Base-by-base conservation (phyloP, 1,140 invertebrate genomes). In the Gonioctena quinquepunctata region DNA sequence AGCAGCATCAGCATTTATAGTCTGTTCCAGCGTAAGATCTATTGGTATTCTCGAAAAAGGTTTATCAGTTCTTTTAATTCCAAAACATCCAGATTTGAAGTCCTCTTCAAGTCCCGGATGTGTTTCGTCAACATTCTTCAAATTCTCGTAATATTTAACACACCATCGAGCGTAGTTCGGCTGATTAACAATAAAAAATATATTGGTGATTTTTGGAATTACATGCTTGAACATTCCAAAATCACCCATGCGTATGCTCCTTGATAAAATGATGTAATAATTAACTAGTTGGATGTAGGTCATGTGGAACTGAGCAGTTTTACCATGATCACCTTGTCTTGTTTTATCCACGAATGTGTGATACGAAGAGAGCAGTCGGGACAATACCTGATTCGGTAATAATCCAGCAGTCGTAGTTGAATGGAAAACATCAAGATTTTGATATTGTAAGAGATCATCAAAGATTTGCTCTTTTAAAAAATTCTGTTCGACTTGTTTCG, bases 21-120 rank as follows among this genome's bases (percentile, higher is more conserved):
- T 81, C 66, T 80, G 77, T 57, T 80, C 78, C 19, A 79, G 23
- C 0, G 73, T 78, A 2, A 78, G 67, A 67, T 78, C 73, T 5
- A 75, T 50, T 18, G 73, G 72, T 23, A 63, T 62, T 67, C 70
- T 59, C 23, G 76, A 75, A 27, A 74, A 77, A 16, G 68, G 50
- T 42, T 77, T 77, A 11, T 65, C 16, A 5, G 77, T 79, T 60
- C 76, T 61, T 70, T 70, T 73, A 7, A 76, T 49, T 6, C 76
- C 76, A 57, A 77, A 76, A 33, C 62, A 76, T 48, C 76, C 71
- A 18, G 56, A 59, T 54, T 70, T 52, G 4, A 76, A 50, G 8
- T 70, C 42, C 1, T 68, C 8, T 56, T 70, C 21, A 52, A 80
- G 52, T 66, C 70, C 77, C n/a, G 79, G 79, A 66, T 80, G 78